Evolutionary conservation across 2,797 vertebrate genomes (phyloP), one percentile per base, ranked within the genome.

Genomic region (Anguilla anguilla): DNA sequence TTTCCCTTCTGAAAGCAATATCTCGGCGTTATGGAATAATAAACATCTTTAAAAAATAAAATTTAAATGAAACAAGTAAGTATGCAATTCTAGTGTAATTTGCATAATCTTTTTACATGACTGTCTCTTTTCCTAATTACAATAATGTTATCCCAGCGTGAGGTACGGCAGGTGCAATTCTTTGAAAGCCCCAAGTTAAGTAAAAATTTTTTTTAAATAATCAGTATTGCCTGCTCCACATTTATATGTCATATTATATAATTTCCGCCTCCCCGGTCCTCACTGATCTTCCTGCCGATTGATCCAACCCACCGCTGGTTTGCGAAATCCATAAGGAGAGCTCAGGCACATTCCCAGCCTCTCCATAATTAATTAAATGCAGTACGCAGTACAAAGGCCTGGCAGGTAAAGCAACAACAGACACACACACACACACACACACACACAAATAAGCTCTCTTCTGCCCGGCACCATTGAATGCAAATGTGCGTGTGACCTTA

Each of bases 11-110:
- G 61, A 57, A 91, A 88, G 69, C 87, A 90, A 89, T 91, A 90
- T 89, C 39, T 43, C 92, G 92, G 82, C 91, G 92, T 93, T 94
- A 94, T 89, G 72, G 79, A 89, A 69, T 93, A 92, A 95, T 95
- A 91, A 93, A 91, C 94, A 94, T 93, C 89, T 83, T 87, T 88
- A 87, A 89, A 87, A 92, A 90, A 90, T 91, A 92, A 93, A 93
- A 43, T 43, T 43, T 43, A 86, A 89, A 94, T 93, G 90, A 77
- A 89, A 43, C 83, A 19, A 57, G 15, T 57, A 57, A 91, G 87
- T 91, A 88, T 46, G 91, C 92, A 90, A 89, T 88, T 85, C 39
- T 82, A 10, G 92, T 89, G 82, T 86, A 84, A 93, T 94, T 93
- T 92, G 31, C 86, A 93, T 94, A 43, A 43, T 43, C 39, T 87